Evolutionary conservation across 2,797 vertebrate genomes (phyloP), one percentile per base, ranked within the genome.

Genomic region (Tachyglossus aculeatus): DNA sequence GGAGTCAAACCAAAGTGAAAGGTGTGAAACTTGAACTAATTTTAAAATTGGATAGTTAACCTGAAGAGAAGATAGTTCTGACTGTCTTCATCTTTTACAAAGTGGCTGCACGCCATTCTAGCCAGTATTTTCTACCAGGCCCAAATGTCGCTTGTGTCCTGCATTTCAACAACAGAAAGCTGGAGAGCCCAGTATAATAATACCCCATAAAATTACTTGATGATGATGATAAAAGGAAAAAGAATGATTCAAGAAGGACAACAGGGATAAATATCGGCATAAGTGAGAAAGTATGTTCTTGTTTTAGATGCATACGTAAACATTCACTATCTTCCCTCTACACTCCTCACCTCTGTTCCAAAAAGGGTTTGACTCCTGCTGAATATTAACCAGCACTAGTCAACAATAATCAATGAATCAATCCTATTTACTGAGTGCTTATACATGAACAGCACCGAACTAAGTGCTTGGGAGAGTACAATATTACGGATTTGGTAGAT

Each of bases 51-150:
- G 64, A 29, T 9, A 44, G 16, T 40, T 15, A 19, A 7, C 54
- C 53, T 21, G 40, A 53, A 18, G 6, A 29, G 38, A 41, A 48
- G 52, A 31, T 45, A 54, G 43, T 72, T 59, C 51, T 33, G 22
- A 45, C 16, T 60, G 13, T 4, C 53, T 65, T 70, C 22, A 27
- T 15, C 43, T 41, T 58, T 67, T 27, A 34, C 24, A 25, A 37
- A 78, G 32, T 57, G 33, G 59, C 32, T 66, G 55, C 33, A 54
- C 2, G 38, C 10, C 19, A 40, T 5, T 31, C 18, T 61, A 62
- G 77, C 58, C n/a, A 57, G 19, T 39, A 38, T 32, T 43, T 74
- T 50, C 11, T 57, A 51, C 52, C 27, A 59, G n/a, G n/a, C n/a
- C n/a, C n/a, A n/a, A n/a, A n/a, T n/a, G n/a, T n/a, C n/a, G n/a